Percentiles rank a stretch among this genome's conserved stretches.
These are phyloP conservation scores for Ptycholaimellus sp. DNA, from an alignment of 2,888 invertebrate species.

Conservation along the genomic window DNA sequence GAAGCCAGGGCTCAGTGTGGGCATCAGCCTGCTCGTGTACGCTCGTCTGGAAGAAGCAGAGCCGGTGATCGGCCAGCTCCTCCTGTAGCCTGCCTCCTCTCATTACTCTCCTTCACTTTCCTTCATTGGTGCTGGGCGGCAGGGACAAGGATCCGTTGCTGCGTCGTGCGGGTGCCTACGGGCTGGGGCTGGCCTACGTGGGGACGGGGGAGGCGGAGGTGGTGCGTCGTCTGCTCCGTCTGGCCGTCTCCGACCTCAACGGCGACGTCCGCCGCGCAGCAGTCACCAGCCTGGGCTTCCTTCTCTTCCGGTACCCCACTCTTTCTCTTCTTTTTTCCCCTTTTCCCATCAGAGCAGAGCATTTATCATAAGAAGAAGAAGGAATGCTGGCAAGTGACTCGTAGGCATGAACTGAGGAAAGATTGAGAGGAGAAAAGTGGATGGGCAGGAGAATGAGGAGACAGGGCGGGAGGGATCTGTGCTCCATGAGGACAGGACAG, in stretches of 20 bases:
- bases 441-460: no score
- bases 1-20: constrained; percentile 77
- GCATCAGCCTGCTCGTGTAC: constrained; percentile 85
- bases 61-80: constrained; percentile 58
- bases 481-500: no score
- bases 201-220: constrained; percentile 93
- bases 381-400: no score
- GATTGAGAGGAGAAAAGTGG: no score
- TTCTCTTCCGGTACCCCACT: constrained; percentile 52
- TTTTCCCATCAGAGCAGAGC: no score
- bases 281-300: constrained; percentile 88
- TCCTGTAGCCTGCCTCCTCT: constrained; percentile 4
- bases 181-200: constrained; percentile 49
- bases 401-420: no score
- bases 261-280: constrained; percentile 95
- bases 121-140: constrained; percentile 8
- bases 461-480: no score
- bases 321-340: background rate
- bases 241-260: constrained; percentile 90
- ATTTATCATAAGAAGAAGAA: no score
- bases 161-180: constrained; percentile 72
- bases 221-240: constrained; percentile 70
- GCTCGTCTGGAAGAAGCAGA: constrained; percentile 89
- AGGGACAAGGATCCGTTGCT: constrained; percentile 19
- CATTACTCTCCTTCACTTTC: background rate